Evolutionary conservation across 2,797 vertebrate species (phyloP).

Genomic region (Parauchenoglanis punctatus): DNA sequence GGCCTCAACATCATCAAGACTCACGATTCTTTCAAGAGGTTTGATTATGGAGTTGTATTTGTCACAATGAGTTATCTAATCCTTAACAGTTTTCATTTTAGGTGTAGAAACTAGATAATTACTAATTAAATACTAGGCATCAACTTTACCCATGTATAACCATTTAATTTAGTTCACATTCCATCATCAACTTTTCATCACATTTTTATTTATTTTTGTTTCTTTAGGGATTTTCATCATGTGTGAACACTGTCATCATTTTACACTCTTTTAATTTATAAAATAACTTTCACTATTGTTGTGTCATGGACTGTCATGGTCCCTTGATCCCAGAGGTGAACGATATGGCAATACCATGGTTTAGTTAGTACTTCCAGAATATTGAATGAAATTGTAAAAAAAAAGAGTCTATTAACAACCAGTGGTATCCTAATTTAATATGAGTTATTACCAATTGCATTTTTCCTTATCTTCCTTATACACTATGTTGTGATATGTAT

Average conservation of each 20-base stretch:
- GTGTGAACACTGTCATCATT: constrained; percentile 38
- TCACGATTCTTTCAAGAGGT: constrained; percentile 90
- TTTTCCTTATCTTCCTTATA: not conserved
- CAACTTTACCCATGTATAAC: constrained; percentile 27
- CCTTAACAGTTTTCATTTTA: constrained; percentile 49
- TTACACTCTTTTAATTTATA: constrained; percentile 23
- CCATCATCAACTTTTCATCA: constrained; percentile 9
- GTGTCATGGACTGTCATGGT: constrained; percentile 11
- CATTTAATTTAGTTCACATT: constrained; percentile 20
- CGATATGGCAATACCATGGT: constrained; percentile 9
- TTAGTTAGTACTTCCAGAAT: not conserved
- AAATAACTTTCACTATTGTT: constrained; percentile 33
- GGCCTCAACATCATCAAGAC: constrained; percentile 83
- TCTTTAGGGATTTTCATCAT: not conserved
- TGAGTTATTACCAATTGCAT: not conserved
- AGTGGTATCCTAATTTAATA: not conserved
- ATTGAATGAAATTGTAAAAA: not conserved
- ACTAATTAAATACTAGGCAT: constrained; percentile 46
- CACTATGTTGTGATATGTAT: not conserved
- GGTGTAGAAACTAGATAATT: constrained; percentile 44
- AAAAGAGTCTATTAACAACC: not conserved
- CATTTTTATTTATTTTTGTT: not conserved
- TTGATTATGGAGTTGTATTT: constrained; percentile 79
- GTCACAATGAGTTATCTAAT: constrained; percentile 58
- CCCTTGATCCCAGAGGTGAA: constrained; percentile 23